These are phyloP conservation scores for Acrossocheilus wenchowensis DNA, from an alignment of 2,797 vertebrate species.

Conservation along the genomic window DNA sequence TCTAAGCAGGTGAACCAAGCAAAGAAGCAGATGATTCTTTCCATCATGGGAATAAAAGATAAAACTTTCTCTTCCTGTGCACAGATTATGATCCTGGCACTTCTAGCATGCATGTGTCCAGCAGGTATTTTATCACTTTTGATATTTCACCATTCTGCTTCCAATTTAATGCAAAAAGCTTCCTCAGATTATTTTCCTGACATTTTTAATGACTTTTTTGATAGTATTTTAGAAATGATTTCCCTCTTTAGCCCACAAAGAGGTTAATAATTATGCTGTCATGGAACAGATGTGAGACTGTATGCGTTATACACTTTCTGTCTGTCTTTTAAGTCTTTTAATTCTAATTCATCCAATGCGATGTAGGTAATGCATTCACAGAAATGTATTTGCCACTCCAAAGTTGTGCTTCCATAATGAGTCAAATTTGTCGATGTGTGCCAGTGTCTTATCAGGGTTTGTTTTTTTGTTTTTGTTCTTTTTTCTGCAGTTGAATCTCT, in stretches of 20 bases:
- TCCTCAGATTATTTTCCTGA: not conserved
- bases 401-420: not conserved
- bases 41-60: conserved; percentile 32
- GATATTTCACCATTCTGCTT: not conserved
- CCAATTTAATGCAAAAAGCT: not conserved
- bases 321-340: not conserved
- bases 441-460: not conserved
- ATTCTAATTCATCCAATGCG: not conserved
- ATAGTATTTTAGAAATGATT: not conserved
- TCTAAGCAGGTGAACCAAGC: not conserved
- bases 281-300: not conserved
- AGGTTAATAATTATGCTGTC: conserved; percentile 2
- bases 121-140: conserved; percentile 25
- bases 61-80: conserved; percentile 6
- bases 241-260: not conserved
- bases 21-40: not conserved
- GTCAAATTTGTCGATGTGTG: not conserved
- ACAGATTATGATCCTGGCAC: conserved; percentile 12
- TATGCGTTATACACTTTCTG: not conserved
- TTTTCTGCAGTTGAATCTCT: conserved; percentile 26
- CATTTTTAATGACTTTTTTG: not conserved
- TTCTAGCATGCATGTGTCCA: conserved; percentile 25
- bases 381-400: not conserved
- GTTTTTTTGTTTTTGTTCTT: not conserved
- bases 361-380: not conserved